A percentile compares a stretch with the other conserved stretches of the same genome.
Conservation (phyloP, 2,888 invertebrate species). For the Neoascia interrupta region DNA sequence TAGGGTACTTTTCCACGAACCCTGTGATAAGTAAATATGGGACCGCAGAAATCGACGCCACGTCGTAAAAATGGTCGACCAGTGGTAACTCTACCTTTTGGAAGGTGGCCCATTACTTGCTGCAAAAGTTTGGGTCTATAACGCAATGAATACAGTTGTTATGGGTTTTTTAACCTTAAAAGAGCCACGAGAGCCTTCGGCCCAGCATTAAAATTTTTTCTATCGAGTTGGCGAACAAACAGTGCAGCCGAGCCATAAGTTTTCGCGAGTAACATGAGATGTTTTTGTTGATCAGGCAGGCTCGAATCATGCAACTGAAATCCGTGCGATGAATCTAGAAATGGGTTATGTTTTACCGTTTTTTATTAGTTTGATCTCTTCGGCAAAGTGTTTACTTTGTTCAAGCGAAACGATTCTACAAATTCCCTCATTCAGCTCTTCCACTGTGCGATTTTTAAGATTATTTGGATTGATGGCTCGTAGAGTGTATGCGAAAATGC, state of each 20-base stretch:
- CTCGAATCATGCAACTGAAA: background rate
- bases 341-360: background rate
- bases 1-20: no score
- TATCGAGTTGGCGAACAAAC: no score
- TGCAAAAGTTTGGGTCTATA: conserved; percentile 39
- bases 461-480: background rate
- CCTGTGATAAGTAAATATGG: no score
- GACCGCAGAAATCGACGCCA: conserved; percentile 49
- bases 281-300: background rate
- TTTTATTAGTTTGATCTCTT: background rate
- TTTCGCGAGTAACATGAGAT: no score
- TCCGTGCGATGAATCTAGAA: background rate
- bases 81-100: background rate
- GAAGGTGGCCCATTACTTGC: conserved; percentile 29
- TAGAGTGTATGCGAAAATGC: background rate
- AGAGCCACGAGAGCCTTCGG: conserved; percentile 49
- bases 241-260: no score
- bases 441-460: background rate
- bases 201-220: no score
- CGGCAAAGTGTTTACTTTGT: background rate
- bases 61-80: conserved; percentile 34
- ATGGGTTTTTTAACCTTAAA: conserved; percentile 19
- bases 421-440: background rate
- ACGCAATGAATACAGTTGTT: conserved; percentile 40
- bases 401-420: background rate